These are phyloP conservation scores for Drosophila tsacasi DNA, from an alignment of 1,140 invertebrate species.

Conservation along the genomic window DNA sequence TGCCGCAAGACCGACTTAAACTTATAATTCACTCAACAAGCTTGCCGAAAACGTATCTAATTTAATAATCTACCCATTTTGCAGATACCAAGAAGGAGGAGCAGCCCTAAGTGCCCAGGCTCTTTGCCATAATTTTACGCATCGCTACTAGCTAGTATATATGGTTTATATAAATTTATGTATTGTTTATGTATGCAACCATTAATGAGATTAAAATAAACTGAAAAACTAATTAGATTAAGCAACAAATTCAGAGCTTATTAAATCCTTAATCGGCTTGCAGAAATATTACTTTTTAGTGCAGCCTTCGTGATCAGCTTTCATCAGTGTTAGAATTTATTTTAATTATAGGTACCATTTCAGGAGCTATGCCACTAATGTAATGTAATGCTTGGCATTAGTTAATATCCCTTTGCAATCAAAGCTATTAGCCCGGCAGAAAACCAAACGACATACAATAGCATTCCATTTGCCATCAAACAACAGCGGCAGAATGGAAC, in stretches of 20 bases:
- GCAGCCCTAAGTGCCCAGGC: slow-evolving; percentile 4
- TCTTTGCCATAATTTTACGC: slow-evolving; percentile 30
- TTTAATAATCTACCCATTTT: slow-evolving; percentile 25
- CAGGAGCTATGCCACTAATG: background rate
- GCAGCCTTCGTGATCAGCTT: slow-evolving; percentile 1
- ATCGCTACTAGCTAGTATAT: slow-evolving; percentile 23
- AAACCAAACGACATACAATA: slow-evolving; percentile 45
- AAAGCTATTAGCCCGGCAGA: slow-evolving; percentile 41
- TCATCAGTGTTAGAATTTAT: background rate
- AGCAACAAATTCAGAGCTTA: background rate
- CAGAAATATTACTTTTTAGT: background rate
- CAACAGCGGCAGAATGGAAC: slow-evolving; percentile 44
- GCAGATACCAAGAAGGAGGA: slow-evolving; percentile 16
- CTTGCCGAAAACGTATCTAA: slow-evolving; percentile 31
- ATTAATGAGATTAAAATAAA: slow-evolving; percentile 46
- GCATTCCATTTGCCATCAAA: slow-evolving; percentile 58
- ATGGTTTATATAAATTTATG: slow-evolving; percentile 12
- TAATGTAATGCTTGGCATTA: background rate
- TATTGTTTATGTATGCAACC: slow-evolving; percentile 20
- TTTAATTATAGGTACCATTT: background rate
- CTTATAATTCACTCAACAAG: slow-evolving; percentile 47
- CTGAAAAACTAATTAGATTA: slow-evolving; percentile 24
- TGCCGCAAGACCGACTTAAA: slow-evolving; percentile 5
- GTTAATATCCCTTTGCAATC: background rate
- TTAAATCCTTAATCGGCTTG: background rate